Conservation (phyloP, 2,113 vertebrate species). For the human (Homo sapiens) region GRCh38 chr1:198325501-198326000, state of each 20-base stretch:
- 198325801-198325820: not conserved
- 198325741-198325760: not conserved
- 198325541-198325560: not conserved
- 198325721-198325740: not conserved
- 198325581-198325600: not conserved
- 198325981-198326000: not conserved
- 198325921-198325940: not conserved
- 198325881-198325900: not conserved
- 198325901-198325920: not conserved
- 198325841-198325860: not conserved
- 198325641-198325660: not conserved
- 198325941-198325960: not conserved
- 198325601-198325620: not conserved
- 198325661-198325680: not conserved
- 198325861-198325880: not conserved
- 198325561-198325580: not conserved
- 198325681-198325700: not conserved
- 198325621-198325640: not conserved
- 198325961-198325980: not conserved
- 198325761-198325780: not conserved
- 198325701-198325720: not conserved
- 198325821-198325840: not conserved
- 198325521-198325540: not conserved
- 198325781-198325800: not conserved
- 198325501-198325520: not conserved